These are phyloP conservation scores for Pseudocheirus occidentalis DNA, from an alignment of 2,797 vertebrate species.

Conservation along the genomic window DNA sequence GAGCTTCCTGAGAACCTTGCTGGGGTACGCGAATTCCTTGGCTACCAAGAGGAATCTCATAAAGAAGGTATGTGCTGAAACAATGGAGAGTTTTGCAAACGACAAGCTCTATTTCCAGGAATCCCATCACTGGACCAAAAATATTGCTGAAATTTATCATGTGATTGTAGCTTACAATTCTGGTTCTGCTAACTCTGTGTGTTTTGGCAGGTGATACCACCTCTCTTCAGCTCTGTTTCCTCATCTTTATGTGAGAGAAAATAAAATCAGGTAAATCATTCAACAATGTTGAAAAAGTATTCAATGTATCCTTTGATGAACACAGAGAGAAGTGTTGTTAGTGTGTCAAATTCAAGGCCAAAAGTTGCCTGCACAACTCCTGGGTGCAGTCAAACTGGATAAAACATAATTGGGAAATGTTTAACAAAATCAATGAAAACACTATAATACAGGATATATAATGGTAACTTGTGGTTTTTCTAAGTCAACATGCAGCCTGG, in stretches of 20 bases:
- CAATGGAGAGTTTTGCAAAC: constrained; percentile 39
- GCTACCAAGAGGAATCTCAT: constrained; percentile 10
- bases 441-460: neutral
- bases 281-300: neutral
- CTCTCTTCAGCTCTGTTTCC: neutral
- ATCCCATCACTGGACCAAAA: constrained; percentile 31
- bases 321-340: neutral
- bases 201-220: neutral
- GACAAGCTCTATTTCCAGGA: neutral
- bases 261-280: neutral
- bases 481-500: neutral
- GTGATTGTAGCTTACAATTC: neutral
- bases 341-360: neutral
- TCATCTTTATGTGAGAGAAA: neutral
- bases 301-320: neutral
- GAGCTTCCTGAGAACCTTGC: constrained; percentile 28
- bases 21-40: constrained; percentile 22
- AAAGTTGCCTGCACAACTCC: neutral
- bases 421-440: neutral
- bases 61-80: neutral
- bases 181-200: neutral
- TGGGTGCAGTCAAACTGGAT: neutral
- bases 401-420: neutral
- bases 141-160: neutral
- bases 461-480: neutral